Evolutionary conservation across 2,888 invertebrate species (phyloP).

Genomic region (Erebia palarica): DNA sequence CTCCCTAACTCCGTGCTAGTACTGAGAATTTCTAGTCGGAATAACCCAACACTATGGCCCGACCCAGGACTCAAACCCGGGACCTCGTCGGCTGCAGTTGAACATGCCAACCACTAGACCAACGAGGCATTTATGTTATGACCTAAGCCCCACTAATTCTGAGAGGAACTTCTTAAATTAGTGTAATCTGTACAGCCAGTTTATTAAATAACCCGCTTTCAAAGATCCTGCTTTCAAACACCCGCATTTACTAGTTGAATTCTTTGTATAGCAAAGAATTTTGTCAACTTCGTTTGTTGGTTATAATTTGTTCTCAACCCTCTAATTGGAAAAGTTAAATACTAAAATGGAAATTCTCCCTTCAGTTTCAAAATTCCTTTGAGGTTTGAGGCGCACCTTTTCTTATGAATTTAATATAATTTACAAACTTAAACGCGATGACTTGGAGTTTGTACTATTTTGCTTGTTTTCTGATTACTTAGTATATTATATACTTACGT

Average conservation of each 20-base stretch:
- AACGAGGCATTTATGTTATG: too few species aligned
- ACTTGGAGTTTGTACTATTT: neutral
- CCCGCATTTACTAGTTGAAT: slow-evolving; percentile 19
- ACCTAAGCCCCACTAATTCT: too few species aligned
- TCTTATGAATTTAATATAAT: neutral
- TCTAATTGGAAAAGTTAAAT: slow-evolving; percentile 42
- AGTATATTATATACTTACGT: too few species aligned
- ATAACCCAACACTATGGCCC: too few species aligned
- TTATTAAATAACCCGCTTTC: neutral
- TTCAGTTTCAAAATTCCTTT: slow-evolving; percentile 29
- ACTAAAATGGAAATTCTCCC: slow-evolving; percentile 33
- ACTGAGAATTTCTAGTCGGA: too few species aligned
- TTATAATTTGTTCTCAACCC: slow-evolving; percentile 33
- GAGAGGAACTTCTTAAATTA: neutral
- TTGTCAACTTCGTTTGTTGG: slow-evolving; percentile 39
- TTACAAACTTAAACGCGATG: neutral
- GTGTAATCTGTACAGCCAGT: neutral
- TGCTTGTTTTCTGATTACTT: neutral
- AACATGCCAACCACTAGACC: too few species aligned
- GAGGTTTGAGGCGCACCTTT: slow-evolving; percentile 1
- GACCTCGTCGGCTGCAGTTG: too few species aligned
- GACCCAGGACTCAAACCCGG: too few species aligned
- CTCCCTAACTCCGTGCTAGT: too few species aligned
- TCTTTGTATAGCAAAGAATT: slow-evolving; percentile 17
- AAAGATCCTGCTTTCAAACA: neutral